A percentile compares a stretch with the other conserved stretches of the same genome.
phyloP scores from a whole-genome alignment of 2,888 invertebrate genomes.

The Sericinus montela region DNA sequence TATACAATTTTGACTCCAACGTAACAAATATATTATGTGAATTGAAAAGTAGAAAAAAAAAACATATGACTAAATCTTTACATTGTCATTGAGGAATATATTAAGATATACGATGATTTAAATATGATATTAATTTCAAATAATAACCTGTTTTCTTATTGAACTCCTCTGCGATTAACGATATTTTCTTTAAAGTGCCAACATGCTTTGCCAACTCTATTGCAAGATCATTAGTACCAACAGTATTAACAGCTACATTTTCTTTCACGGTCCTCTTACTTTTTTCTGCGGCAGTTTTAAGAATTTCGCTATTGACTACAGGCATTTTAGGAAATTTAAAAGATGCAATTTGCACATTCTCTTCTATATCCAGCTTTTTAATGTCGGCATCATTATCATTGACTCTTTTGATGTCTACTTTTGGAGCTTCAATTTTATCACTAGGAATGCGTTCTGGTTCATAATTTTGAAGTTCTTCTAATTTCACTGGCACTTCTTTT shows the following conservation, averaged over 20 bases:
- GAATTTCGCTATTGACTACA: slow-evolving; percentile 49
- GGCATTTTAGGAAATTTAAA: slow-evolving; percentile 70
- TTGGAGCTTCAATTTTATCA: slow-evolving; percentile 34
- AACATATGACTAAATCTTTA: too few relatives aligned
- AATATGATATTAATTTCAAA: too few relatives aligned
- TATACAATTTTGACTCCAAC: too few relatives aligned
- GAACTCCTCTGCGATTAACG: slow-evolving; percentile 70
- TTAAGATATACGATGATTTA: too few relatives aligned
- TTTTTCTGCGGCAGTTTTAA: slow-evolving; percentile 44
- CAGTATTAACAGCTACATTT: slow-evolving; percentile 55
- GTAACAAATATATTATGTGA: too few relatives aligned
- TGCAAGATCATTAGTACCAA: slow-evolving; percentile 55
- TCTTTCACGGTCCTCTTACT: slow-evolving; percentile 34
- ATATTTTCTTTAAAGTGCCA: slow-evolving; percentile 59
- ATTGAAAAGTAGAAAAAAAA: too few relatives aligned
- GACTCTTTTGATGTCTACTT: slow-evolving; percentile 24
- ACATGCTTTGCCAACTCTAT: slow-evolving; percentile 59
- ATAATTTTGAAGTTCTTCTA: slow-evolving; percentile 47
- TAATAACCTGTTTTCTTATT: slow-evolving; percentile 66
- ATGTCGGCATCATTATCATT: slow-evolving; percentile 20
- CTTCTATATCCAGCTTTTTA: slow-evolving; percentile 25
- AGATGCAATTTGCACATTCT: slow-evolving; percentile 19
- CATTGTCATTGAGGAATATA: too few relatives aligned
- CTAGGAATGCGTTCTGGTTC: slow-evolving; percentile 58
- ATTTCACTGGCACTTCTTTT: slow-evolving; percentile 46